These are phyloP conservation scores for Spisula solida DNA, from an alignment of 2,888 invertebrate genomes.

Conservation along the genomic window DNA sequence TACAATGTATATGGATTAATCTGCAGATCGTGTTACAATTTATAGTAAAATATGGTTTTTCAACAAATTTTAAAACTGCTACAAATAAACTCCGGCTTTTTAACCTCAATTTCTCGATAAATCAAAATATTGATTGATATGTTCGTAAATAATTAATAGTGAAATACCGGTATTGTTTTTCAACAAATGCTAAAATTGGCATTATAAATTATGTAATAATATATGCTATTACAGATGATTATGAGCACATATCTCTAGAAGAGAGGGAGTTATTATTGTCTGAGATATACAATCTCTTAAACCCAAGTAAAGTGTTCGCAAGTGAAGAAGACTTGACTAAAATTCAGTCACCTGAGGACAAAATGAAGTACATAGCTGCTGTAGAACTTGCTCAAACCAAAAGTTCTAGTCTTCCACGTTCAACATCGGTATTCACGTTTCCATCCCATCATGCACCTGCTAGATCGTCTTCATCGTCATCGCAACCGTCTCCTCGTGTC, in stretches of 20 bases:
- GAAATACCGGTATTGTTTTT: too few species aligned
- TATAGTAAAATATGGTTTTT: too few species aligned
- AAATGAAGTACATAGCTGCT: slow-evolving; percentile 77
- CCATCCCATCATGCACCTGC: slow-evolving; percentile 61
- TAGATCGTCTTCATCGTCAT: slow-evolving; percentile 64
- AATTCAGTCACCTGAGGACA: slow-evolving; percentile 70
- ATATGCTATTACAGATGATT: slow-evolving; percentile 63
- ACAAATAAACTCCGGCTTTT: too few species aligned
- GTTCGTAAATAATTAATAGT: too few species aligned
- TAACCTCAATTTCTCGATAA: too few species aligned
- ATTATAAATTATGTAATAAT: not conserved
- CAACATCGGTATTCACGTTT: slow-evolving; percentile 64
- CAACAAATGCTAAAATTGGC: too few species aligned
- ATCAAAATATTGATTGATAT: too few species aligned
- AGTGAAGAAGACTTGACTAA: slow-evolving; percentile 72
- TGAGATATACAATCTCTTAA: slow-evolving; percentile 75
- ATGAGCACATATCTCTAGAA: slow-evolving; percentile 71
- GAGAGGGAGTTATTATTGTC: slow-evolving; percentile 76
- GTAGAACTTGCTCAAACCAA: slow-evolving; percentile 71
- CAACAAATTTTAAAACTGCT: too few species aligned
- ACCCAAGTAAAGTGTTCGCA: slow-evolving; percentile 63
- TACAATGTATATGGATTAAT: too few species aligned
- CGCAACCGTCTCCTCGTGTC: slow-evolving; percentile 64
- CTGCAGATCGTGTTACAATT: too few species aligned
- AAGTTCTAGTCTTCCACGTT: slow-evolving; percentile 54